Evolutionary conservation across 2,113 vertebrate genomes (phyloP), one percentile per base, ranked within the genome.

Genomic region (Halcyon senegalensis): DNA sequence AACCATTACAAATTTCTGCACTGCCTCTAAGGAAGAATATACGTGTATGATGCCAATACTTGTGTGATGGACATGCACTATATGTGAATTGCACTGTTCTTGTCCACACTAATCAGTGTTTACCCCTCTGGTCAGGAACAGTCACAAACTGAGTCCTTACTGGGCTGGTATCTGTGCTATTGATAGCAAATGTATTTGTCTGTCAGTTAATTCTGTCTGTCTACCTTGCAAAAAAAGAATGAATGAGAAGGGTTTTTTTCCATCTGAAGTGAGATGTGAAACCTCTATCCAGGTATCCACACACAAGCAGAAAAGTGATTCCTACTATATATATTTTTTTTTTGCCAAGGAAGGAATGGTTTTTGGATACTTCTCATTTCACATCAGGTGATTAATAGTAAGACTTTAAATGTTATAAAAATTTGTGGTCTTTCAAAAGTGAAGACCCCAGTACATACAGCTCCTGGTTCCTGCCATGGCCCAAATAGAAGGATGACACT

Each of bases 311-410:
- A 20, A 43, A 56, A 79, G 6, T 1, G 3, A 44, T 60, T 44
- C 58, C 31, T 74, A 21, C 30, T 18, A 3, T 58, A 59, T 59
- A 19, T 59, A 33, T 33, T 35, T 7, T 35, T 35, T 35, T 35
- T 9, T 46, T 39, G 39, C 13, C 0, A 1, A 41, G 11, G 7
- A 46, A 4, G 12, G 18, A 53, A 30, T 8, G 1, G 0, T 2
- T 23, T 50, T 24, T 33, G 9, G 19, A 2, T 68, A 7, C 15
- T 30, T 28, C 35, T 48, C 1, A 35, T 56, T 84, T 70, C 87
- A 37, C 13, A 72, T 10, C 14, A 28, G 10, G 14, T 63, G 56
- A 67, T 87, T 63, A 46, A 51, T 9, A 64, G 16, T 9, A 69
- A 33, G 28, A 33, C 12, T 58, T 44, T 4, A 46, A 50, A 30